These are phyloP conservation scores for Gracilinanus agilis DNA, from an alignment of 2,113 vertebrate genomes.

Conservation along the genomic window DNA sequence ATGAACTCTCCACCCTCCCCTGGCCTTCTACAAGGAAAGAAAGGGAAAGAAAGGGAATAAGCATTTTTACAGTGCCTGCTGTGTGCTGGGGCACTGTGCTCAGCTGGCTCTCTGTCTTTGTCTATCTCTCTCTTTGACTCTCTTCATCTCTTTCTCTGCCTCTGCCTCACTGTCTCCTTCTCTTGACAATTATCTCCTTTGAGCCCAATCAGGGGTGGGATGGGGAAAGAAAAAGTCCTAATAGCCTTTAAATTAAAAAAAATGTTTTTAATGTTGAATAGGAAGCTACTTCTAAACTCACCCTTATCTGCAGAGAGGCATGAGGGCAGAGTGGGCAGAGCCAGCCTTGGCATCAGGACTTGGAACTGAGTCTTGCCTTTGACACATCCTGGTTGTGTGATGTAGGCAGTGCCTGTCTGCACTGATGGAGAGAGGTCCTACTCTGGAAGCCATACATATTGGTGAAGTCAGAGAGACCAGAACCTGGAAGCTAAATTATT, in stretches of 20 bases:
- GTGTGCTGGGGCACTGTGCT: background rate
- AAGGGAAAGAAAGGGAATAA: background rate
- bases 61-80: background rate
- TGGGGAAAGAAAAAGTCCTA: background rate
- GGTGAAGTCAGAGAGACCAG: background rate
- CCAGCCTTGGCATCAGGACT: background rate
- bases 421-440: background rate
- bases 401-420: background rate
- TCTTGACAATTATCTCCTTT: background rate
- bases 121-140: background rate
- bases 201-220: background rate
- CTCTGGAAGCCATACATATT: background rate
- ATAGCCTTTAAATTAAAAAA: background rate
- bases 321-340: background rate
- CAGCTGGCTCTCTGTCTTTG: background rate
- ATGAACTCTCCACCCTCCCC: background rate
- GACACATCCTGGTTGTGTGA: background rate
- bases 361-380: background rate
- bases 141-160: background rate
- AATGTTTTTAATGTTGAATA: background rate
- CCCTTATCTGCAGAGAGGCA: background rate
- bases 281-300: background rate
- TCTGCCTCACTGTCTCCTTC: too few species aligned
- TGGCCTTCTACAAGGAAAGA: background rate
- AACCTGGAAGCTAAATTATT: background rate